These are phyloP conservation scores for Atrina japonica DNA, from an alignment of 2,888 invertebrate species.

Conservation along the genomic window DNA sequence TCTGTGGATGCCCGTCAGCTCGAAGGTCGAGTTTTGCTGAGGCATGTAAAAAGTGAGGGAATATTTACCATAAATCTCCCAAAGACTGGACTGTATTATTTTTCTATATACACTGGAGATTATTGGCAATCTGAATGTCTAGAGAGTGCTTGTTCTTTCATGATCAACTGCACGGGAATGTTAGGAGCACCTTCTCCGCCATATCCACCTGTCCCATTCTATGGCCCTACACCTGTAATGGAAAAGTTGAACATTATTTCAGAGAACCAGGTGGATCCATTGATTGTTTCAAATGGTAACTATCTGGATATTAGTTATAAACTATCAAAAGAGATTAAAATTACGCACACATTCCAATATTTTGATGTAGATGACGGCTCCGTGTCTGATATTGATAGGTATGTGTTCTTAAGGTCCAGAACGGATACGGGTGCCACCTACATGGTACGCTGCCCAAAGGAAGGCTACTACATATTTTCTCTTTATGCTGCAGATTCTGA, in stretches of 20 bases:
- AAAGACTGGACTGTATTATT: constrained; percentile 79
- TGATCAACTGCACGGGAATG: constrained; percentile 71
- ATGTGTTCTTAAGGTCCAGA: constrained; percentile 74
- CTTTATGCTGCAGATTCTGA: constrained; percentile 70
- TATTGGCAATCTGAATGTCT: constrained; percentile 77
- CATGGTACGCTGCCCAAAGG: constrained; percentile 76
- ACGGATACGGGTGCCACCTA: constrained; percentile 74
- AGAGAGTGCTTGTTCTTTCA: constrained; percentile 78
- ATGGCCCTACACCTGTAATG: constrained; percentile 75
- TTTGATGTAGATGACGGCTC: constrained; percentile 71
- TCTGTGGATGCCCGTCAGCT: constrained; percentile 58
- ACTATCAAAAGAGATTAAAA: constrained; percentile 68
- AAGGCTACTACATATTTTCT: constrained; percentile 78
- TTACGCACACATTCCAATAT: constrained; percentile 76
- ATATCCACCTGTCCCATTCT: constrained; percentile 75
- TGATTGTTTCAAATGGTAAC: constrained; percentile 72
- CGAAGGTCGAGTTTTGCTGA: constrained; percentile 70
- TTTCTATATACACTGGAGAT: constrained; percentile 79
- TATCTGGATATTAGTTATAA: constrained; percentile 74
- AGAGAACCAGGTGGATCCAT: constrained; percentile 68
- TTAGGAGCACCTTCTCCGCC: constrained; percentile 67
- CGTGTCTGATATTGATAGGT: constrained; percentile 73
- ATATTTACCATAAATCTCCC: constrained; percentile 80
- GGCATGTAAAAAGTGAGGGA: constrained; percentile 73
- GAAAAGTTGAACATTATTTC: constrained; percentile 66